Conservation (phyloP, 1,140 invertebrate genomes). For the Ectropis grisescens region DNA sequence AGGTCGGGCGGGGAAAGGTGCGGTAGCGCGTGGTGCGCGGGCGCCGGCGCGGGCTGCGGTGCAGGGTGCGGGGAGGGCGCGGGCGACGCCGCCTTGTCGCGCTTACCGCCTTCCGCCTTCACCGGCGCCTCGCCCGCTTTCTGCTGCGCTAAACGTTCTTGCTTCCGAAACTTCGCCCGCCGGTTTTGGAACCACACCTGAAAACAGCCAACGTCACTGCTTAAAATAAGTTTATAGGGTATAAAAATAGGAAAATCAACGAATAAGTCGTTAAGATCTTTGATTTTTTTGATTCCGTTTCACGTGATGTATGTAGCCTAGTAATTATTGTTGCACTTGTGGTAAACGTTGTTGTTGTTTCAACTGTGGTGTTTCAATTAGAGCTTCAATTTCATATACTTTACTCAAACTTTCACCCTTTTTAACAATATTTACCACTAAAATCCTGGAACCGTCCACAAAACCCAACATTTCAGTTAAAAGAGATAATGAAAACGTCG, state of each 20-base stretch:
- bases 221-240: too few relatives aligned
- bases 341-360: too few relatives aligned
- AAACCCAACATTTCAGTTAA: too few relatives aligned
- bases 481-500: conserved; percentile 33
- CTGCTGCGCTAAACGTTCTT: conserved; percentile 87
- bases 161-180: conserved; percentile 93
- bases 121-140: conserved; percentile 71
- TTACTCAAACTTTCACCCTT: too few relatives aligned
- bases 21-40: conserved; percentile 55
- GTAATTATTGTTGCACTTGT: too few relatives aligned
- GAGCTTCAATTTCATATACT: too few relatives aligned
- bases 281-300: too few relatives aligned
- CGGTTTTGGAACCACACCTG: conserved; percentile 97
- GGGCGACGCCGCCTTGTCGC: conserved; percentile 46
- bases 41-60: conserved; percentile 41
- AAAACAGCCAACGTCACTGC: conserved; percentile 36
- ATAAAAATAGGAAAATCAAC: conserved; percentile 6
- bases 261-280: too few relatives aligned
- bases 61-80: conserved; percentile 45
- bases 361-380: too few relatives aligned
- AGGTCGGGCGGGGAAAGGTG: conserved; percentile 63
- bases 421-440: too few relatives aligned
- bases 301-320: too few relatives aligned
- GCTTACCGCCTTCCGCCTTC: conserved; percentile 52
- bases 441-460: too few relatives aligned